Evolutionary conservation across 2,888 invertebrate species (phyloP), one percentile per base, ranked within the genome.

Genomic region (Drosophila falleni): DNA sequence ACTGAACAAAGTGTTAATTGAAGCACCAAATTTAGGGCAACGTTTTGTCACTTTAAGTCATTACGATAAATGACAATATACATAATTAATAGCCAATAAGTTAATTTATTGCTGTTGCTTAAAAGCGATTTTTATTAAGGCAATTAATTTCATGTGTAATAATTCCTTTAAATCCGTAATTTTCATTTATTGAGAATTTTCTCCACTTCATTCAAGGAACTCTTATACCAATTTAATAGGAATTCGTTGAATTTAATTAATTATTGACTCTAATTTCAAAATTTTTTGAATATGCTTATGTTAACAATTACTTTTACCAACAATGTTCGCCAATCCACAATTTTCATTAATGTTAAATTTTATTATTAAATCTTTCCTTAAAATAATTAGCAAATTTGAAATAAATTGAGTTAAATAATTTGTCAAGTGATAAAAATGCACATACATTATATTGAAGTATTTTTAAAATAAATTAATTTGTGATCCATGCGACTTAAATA

Each of bases 51-150:
- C 23, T 31, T 13, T 9, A 2, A 23, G 26, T 15, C 16, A 16
- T n/a, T 47, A 59, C 59, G 37, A 26, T 51, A 35, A 61, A 35
- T 41, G 33, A 19, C 31, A 19, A 58, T n/a, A 15, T 42, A 41
- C 44, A 19, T 47, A 47, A 29, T 50, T 59, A 51, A 46, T 15
- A n/a, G 26, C 15, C 35, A 16, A 56, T 29, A 46, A 37, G 41
- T 73, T 9, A 37, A 66, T 41, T 59, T 9, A 55, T 26, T 53
- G 5, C 16, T 44, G n/a, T 6, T 29, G 9, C 10, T 15, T 15
- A 26, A 53, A 1, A 31, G 1, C 6, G 0, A 56, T 11, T 44
- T 15, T 11, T 31, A 33, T 56, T 16, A 16, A 29, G 5, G 5
- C 11, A 35, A 26, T 58, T 56, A 3, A 56, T 46, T 47, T 35